Conservation (phyloP, 2,113 vertebrate species). For the Nannospalax galili region DNA sequence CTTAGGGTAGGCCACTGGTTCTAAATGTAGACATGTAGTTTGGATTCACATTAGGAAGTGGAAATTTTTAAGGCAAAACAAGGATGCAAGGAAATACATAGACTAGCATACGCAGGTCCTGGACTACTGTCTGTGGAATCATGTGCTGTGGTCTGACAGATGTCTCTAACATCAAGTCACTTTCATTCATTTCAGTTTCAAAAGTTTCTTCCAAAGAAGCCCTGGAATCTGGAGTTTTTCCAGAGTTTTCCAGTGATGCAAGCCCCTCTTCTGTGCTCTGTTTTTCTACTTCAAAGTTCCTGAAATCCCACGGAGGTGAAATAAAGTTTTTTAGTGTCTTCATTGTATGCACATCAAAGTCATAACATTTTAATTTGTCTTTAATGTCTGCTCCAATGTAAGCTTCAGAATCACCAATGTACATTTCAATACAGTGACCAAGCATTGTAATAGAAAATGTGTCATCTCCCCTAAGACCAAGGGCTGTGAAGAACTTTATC, state of each 20-base stretch:
- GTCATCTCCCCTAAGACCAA: too few species aligned
- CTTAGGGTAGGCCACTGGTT: slow-evolving; percentile 66
- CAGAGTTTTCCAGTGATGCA: slow-evolving; percentile 90
- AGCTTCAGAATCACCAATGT: too few species aligned
- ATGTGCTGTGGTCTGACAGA: slow-evolving; percentile 97
- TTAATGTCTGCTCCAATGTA: slow-evolving; percentile 98
- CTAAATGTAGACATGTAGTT: slow-evolving; percentile 64
- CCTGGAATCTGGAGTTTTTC: slow-evolving; percentile 91
- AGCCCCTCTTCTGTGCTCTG: slow-evolving; percentile 91
- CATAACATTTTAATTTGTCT: slow-evolving; percentile 94
- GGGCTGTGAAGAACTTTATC: too few species aligned
- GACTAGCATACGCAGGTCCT: slow-evolving; percentile 52
- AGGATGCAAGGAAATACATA: slow-evolving; percentile 62
- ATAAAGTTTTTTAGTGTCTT: slow-evolving; percentile 97
- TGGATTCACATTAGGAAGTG: slow-evolving; percentile 77
- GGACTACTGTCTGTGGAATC: slow-evolving; percentile 61
- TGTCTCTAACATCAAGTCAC: slow-evolving; percentile 97
- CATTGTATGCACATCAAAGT: slow-evolving; percentile 91
- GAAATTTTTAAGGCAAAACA: slow-evolving; percentile 75
- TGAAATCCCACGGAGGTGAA: slow-evolving; percentile 91
- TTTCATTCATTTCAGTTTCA: slow-evolving; percentile 99
- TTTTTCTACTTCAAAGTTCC: slow-evolving; percentile 89
- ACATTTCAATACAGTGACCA: too few species aligned
- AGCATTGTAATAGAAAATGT: too few species aligned
- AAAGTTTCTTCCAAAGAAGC: slow-evolving; percentile 92